A percentile compares a stretch with the other conserved stretches of the same genome.
Conservation (phyloP, 2,113 vertebrate species). For the Bothrops jararaca region DNA sequence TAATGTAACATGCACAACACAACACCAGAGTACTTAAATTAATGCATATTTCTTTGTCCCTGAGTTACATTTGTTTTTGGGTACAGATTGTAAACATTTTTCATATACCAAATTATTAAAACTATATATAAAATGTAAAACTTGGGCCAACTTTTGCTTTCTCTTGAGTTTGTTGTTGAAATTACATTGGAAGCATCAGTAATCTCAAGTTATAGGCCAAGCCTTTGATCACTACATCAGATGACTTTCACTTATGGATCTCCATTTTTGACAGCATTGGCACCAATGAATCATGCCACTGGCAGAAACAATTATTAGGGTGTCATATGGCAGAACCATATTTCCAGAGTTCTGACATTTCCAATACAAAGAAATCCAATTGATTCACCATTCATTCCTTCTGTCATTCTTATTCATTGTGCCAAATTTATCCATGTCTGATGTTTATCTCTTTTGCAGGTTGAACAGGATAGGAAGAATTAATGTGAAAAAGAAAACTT, state of each 20-base stretch:
- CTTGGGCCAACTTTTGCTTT: background rate
- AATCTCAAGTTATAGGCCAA: background rate
- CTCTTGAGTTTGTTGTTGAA: background rate
- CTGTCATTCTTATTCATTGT: constrained; percentile 8
- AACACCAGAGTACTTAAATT: background rate
- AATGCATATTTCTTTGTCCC: background rate
- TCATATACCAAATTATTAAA: background rate
- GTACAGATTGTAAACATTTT: background rate
- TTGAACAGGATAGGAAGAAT: background rate
- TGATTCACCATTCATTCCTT: constrained; percentile 3
- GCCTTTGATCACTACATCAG: background rate
- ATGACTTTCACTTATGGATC: rapidly evolving
- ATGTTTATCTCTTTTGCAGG: background rate
- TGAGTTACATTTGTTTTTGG: background rate
- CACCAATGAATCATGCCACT: background rate
- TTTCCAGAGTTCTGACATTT: constrained; percentile 14
- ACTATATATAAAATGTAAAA: background rate
- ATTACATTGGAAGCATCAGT: background rate
- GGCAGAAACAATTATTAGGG: constrained; percentile 2
- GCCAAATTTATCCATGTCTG: background rate
- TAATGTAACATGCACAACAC: background rate
- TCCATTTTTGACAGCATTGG: background rate
- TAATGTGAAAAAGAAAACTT: background rate
- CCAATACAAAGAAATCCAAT: constrained; percentile 7
- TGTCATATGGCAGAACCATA: background rate